Base-by-base conservation (phyloP, 1,140 invertebrate genomes). In the Megalonaias nervosa region DNA sequence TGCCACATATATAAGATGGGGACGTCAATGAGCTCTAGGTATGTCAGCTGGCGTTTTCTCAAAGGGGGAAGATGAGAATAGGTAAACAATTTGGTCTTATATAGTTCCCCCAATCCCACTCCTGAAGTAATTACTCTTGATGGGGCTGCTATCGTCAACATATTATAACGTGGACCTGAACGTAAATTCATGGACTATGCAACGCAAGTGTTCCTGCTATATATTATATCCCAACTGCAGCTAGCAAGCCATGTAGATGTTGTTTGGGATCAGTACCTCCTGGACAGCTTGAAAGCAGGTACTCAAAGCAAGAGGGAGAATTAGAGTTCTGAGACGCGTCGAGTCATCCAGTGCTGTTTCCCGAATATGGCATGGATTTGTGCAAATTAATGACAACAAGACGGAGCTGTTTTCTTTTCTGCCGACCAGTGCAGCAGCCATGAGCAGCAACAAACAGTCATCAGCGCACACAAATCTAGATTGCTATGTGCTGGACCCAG, bases 351-450 rank as follows among this genome's bases (percentile, higher is more conserved):
- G 55, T 62, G 55, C 17, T 71, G 71, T 80, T 55, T 73, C 78
- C 16, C 56, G 56, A 59, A 80, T 65, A 21, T 77, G 60, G 68
- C 17, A 58, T n/a, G 56, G 19, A 6, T 77, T 80, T 26, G 56
- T 79, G 19, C n/a, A 48, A 26, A 55, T 23, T 62, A 31, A 31
- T 17, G 67, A 57, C 55, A 80, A 77, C 67, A 77, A 80, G 61
- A 62, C 67, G 59, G 79, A 80, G 64, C 70, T 80, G 1, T 80
- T 80, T 55, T 17, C 11, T 12, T 72, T 61, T 71, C 38, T 77
- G 31, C 19, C 69, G 61, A 48, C 4, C 13, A 19, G 71, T 19
- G 55, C 59, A 11, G 60, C 19, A 31, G 26, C 38, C 13, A 31
- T 65, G 19, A 59, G 1, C 31, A 17, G 21, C 6, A 12, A 48